Evolutionary conservation across 2,797 vertebrate genomes (phyloP).

Genomic region (Bovichtus diacanthus): DNA sequence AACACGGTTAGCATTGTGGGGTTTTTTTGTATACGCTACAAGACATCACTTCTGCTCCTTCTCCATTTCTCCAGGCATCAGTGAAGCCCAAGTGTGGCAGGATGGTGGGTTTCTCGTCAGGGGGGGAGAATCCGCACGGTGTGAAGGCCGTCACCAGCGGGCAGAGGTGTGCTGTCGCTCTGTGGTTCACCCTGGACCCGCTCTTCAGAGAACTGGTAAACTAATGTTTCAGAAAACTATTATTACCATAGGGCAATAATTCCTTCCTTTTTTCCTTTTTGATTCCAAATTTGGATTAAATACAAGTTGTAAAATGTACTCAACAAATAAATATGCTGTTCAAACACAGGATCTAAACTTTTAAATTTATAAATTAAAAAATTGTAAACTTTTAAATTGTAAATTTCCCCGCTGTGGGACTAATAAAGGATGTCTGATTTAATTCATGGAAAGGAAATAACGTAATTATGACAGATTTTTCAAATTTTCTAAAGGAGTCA

Average conservation of each 20-base stretch:
- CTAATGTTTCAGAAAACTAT: neutral
- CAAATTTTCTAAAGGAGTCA: no score
- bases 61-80: conserved; percentile 86
- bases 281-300: neutral
- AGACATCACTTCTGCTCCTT: neutral
- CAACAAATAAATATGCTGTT: neutral
- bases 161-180: conserved; percentile 94
- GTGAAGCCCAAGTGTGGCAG: conserved; percentile 95
- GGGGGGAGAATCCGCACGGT: conserved; percentile 96
- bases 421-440: no score
- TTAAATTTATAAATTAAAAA: no score
- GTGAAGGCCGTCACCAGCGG: conserved; percentile 96
- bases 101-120: conserved; percentile 97
- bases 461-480: no score
- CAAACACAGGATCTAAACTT: no score
- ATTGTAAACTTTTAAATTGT: no score
- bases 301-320: neutral
- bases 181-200: conserved; percentile 98
- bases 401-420: no score
- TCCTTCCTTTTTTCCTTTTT: neutral
- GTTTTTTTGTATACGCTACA: no score
- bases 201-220: conserved; percentile 96
- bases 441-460: no score
- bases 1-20: no score
- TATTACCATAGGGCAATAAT: neutral